A percentile compares a stretch with the other conserved stretches of the same genome.
Evolutionary conservation across 2,113 vertebrate genomes (phyloP).

Genomic region (Rallus limicola): DNA sequence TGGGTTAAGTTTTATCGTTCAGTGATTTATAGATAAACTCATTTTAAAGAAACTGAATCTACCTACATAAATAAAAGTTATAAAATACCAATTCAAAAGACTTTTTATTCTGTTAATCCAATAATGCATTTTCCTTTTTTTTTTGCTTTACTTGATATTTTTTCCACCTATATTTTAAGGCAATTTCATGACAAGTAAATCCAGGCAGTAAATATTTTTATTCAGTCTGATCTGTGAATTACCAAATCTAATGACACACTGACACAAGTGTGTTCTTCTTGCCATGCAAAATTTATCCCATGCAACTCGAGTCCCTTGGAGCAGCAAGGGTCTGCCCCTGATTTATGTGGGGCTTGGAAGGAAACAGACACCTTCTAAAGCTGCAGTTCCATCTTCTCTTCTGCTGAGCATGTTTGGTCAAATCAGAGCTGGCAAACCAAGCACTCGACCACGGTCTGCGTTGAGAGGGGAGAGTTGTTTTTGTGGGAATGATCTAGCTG

Average conservation of each 20-base stretch:
- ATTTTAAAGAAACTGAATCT: not conserved
- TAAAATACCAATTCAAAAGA: not conserved
- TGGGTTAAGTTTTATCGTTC: not conserved
- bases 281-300: not conserved
- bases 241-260: slow-evolving; percentile 14
- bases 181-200: slow-evolving; percentile 56
- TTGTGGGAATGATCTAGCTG: slow-evolving; percentile 55
- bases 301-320: not conserved
- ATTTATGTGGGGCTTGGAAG: not conserved
- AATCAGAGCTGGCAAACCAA: slow-evolving; percentile 35
- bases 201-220: slow-evolving; percentile 52
- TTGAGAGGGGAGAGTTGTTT: slow-evolving; percentile 15
- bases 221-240: slow-evolving; percentile 40
- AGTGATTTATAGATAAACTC: slow-evolving; percentile 34
- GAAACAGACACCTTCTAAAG: not conserved
- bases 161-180: slow-evolving; percentile 34
- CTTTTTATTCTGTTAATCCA: slow-evolving; percentile 47
- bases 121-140: slow-evolving; percentile 26
- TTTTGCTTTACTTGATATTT: not conserved
- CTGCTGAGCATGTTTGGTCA: slow-evolving; percentile 29
- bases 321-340: not conserved
- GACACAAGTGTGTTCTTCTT: slow-evolving; percentile 13
- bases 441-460: not conserved
- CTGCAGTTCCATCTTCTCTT: slow-evolving; percentile 6
- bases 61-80: slow-evolving; percentile 34